phyloP scores from a whole-genome alignment of 2,113 vertebrate genomes.

The Tachycineta bicolor region DNA sequence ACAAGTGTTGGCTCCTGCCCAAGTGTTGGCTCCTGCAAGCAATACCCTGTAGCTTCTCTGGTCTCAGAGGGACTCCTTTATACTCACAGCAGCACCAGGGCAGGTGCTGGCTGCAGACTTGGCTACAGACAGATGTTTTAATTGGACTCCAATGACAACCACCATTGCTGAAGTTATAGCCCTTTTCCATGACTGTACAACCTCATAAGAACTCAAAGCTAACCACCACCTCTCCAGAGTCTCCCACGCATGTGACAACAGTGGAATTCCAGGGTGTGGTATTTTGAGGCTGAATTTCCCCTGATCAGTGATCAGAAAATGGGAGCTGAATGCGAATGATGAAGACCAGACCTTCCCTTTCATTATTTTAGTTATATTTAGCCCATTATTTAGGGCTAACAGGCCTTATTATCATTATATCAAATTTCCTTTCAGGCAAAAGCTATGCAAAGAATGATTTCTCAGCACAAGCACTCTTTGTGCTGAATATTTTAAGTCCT shows the following conservation, averaged over 20 bases:
- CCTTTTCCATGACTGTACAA: background rate
- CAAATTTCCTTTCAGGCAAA: background rate
- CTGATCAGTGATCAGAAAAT: background rate
- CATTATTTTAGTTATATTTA: background rate
- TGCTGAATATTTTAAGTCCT: slow-evolving; percentile 16
- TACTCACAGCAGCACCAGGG: background rate
- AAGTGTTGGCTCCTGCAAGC: background rate
- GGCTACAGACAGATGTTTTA: background rate
- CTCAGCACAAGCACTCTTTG: slow-evolving; percentile 8
- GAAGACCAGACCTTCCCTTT: background rate
- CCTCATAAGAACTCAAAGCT: background rate
- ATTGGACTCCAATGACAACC: background rate
- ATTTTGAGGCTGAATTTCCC: background rate
- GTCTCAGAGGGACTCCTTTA: background rate
- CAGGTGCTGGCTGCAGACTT: background rate
- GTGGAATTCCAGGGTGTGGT: background rate
- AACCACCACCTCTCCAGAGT: background rate
- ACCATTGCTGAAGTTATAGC: background rate
- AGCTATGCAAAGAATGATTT: background rate
- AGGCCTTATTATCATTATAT: background rate
- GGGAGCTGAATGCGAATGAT: background rate
- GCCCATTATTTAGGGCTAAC: background rate
- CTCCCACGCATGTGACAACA: background rate
- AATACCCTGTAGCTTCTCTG: background rate
- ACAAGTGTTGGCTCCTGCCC: background rate